These are phyloP conservation scores for Celastrina argiolus DNA, from an alignment of 2,888 invertebrate species.

Conservation along the genomic window DNA sequence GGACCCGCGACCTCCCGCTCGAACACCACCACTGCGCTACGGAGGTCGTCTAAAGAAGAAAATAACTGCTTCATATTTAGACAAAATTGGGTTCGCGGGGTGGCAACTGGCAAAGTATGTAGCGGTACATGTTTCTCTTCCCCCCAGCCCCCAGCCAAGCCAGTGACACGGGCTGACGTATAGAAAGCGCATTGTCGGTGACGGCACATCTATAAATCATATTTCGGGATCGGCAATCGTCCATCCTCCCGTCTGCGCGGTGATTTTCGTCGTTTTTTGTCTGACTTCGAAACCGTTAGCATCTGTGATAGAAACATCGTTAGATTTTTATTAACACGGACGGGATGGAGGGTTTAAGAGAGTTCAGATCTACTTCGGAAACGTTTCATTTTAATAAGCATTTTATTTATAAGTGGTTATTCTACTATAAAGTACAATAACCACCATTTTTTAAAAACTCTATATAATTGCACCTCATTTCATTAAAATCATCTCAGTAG, in stretches of 20 bases:
- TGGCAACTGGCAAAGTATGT: slow-evolving; percentile 26
- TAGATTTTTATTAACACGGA: slow-evolving; percentile 43
- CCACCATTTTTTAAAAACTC: no score
- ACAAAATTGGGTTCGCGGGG: slow-evolving; percentile 25
- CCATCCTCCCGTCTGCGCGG: slow-evolving; percentile 56
- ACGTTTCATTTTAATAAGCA: no score
- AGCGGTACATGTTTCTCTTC: slow-evolving; percentile 47
- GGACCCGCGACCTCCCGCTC: no score
- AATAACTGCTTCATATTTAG: slow-evolving; percentile 19
- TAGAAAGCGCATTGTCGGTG: slow-evolving; percentile 72
- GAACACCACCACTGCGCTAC: no score
- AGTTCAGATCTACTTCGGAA: no score
- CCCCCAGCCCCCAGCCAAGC: slow-evolving; percentile 34
- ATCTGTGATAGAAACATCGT: slow-evolving; percentile 59
- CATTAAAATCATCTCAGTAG: no score
- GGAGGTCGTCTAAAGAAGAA: no score
- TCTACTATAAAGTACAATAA: no score
- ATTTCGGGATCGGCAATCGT: slow-evolving; percentile 64
- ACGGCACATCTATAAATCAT: slow-evolving; percentile 75
- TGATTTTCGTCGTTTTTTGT: slow-evolving; percentile 72
- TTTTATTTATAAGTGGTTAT: no score
- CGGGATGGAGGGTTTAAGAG: background rate
- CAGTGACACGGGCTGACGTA: slow-evolving; percentile 56
- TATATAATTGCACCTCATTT: no score
- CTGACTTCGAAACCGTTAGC: slow-evolving; percentile 60